Evolutionary conservation across 2,888 invertebrate genomes (phyloP), one percentile per base, ranked within the genome.

Genomic region (Protula sp.): DNA sequence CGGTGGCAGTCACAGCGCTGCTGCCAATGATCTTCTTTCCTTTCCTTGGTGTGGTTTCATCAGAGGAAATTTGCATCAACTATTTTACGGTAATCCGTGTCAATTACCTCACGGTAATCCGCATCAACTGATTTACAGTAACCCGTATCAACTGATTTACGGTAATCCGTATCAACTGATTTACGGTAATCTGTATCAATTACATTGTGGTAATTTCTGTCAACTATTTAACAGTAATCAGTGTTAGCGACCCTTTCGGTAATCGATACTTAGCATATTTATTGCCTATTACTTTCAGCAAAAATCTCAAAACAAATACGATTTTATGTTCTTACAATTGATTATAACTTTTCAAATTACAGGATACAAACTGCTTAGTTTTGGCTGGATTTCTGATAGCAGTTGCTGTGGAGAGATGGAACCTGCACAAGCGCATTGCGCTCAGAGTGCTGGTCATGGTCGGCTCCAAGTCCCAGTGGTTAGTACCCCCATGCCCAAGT

Each of bases 391-490:
- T 94, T 68, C 89, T 94, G 80, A 90, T 94, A 59, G 94, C 94
- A 0, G 88, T 92, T 0, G 92, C 91, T 0, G 89, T 94, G 1
- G 94, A 94, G 81, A 88, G 90, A 77, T 91, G 91, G 70, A 91
- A 91, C 78, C 83, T 94, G 28, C 94, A 94, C 71, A 89, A 90
- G 78, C 85, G 94, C 65, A 87, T 94, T 1, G 93, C 94, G 0
- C 79, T 94, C 58, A 86, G 90, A 79, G 90, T 91, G 2, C 89
- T 94, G 55, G 87, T 88, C 72, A 84, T 87, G 19, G 80, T 81
- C 59, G 82, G 82, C 4, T 75, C 81, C 47, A 75, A 78, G n/a
- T 70, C 57, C 45, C 89, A 89, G 56, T 70, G 70, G 73, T 73
- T 58, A 38, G 45, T 38, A n/a, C n/a, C n/a, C n/a, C n/a, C n/a